Conservation (phyloP, 2,888 invertebrate genomes). For the Cerceris ruficornis region DNA sequence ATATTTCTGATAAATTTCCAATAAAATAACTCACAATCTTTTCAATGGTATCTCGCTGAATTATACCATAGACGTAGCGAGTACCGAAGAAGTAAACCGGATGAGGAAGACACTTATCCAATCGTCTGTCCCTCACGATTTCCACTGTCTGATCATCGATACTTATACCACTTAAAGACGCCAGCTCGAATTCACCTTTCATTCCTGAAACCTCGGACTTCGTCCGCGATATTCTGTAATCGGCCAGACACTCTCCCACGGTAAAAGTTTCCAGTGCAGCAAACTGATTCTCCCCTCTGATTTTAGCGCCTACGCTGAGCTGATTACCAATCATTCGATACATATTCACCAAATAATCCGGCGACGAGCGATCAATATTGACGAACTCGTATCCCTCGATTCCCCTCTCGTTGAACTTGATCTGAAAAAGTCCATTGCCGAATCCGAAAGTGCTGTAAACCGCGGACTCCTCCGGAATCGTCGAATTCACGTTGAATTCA, state of each 20-base stretch:
- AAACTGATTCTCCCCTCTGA: slow-evolving; percentile 47
- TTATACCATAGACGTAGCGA: slow-evolving; percentile 58
- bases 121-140: slow-evolving; percentile 49
- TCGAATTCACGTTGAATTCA: not conserved
- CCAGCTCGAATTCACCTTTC: not conserved
- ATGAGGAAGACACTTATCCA: slow-evolving; percentile 55
- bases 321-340: slow-evolving; percentile 65
- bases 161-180: not conserved
- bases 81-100: slow-evolving; percentile 61
- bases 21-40: slow-evolving; percentile 62
- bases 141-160: slow-evolving; percentile 48
- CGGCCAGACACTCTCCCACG: slow-evolving; percentile 62
- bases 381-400: slow-evolving; percentile 31
- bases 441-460: not conserved
- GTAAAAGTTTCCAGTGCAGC: slow-evolving; percentile 61
- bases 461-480: not conserved
- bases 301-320: slow-evolving; percentile 60
- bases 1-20: too few relatives aligned
- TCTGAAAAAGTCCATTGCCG: slow-evolving; percentile 20
- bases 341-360: slow-evolving; percentile 37
- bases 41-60: slow-evolving; percentile 35
- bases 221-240: slow-evolving; percentile 36
- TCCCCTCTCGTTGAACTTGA: slow-evolving; percentile 63
- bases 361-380: not conserved
- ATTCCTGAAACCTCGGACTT: slow-evolving; percentile 23